phyloP scores from a whole-genome alignment of 2,888 invertebrate genomes.

The Brachypalpus laphriformis region DNA sequence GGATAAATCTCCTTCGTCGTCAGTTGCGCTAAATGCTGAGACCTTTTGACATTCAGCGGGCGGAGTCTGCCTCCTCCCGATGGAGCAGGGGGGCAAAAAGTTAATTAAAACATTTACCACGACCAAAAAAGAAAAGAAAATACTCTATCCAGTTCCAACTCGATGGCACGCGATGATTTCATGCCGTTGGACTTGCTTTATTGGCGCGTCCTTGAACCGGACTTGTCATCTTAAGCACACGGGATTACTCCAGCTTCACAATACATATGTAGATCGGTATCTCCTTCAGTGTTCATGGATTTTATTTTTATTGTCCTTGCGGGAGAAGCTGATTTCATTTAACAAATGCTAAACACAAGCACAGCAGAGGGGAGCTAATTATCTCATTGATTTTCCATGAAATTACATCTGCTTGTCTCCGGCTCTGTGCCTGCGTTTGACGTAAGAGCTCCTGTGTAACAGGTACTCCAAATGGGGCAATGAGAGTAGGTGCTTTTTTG shows the following conservation, averaged over 20 bases:
- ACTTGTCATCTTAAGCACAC: background rate
- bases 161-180: background rate
- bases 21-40: background rate
- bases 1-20: constrained; percentile 9
- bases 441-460: constrained; percentile 9
- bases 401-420: background rate
- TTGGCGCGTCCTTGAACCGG: constrained; percentile 9
- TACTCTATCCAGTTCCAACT: background rate
- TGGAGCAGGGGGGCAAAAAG: background rate
- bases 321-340: constrained; percentile 1
- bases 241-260: background rate
- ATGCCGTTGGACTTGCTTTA: background rate
- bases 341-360: constrained; percentile 4
- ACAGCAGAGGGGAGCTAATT: constrained; percentile 25
- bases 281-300: background rate
- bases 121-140: background rate
- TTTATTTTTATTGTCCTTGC: background rate
- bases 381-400: constrained; percentile 40
- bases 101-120: constrained; percentile 43
- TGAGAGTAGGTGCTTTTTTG: background rate
- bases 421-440: background rate
- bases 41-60: constrained; percentile 31
- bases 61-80: background rate
- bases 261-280: constrained; percentile 7
- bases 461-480: background rate